Conservation (phyloP, 2,113 vertebrate species). For the Protomyctophum bolini region DNA sequence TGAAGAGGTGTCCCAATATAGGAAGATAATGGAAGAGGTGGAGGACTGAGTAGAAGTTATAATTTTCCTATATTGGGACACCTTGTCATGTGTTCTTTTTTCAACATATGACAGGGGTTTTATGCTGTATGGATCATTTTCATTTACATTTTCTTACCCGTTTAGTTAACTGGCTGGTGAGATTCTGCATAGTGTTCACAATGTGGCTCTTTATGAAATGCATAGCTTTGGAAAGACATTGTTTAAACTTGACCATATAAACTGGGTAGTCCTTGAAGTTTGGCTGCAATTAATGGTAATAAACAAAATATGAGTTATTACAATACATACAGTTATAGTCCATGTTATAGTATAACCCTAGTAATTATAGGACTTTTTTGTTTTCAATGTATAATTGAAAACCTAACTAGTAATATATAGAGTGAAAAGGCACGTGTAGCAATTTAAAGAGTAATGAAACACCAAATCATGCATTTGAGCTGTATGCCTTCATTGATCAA, state of each 20-base stretch:
- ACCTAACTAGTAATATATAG: background rate
- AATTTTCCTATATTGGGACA: no score
- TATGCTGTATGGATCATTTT: background rate
- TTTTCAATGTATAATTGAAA: background rate
- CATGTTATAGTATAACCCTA: background rate
- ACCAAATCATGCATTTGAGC: no score
- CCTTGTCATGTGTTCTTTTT: no score
- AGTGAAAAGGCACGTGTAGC: no score
- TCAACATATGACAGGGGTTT: background rate
- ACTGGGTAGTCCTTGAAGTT: conserved; percentile 97
- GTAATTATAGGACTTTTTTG: background rate
- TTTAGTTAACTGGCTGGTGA: conserved; percentile 92
- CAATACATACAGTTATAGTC: background rate
- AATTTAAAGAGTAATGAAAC: no score
- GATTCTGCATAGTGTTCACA: conserved; percentile 92
- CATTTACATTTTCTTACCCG: conserved; percentile 80
- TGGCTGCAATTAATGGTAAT: conserved; percentile 80
- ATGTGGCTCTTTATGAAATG: conserved; percentile 94
- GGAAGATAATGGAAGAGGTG: no score
- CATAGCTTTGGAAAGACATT: conserved; percentile 97
- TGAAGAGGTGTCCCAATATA: no score
- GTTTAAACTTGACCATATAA: conserved; percentile 92
- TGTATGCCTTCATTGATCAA: no score
- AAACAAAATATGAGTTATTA: background rate
- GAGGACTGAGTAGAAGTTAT: no score